A percentile compares a stretch with the other conserved stretches of the same genome.
Conservation (phyloP, 2,797 vertebrate genomes). For the Hirundo rustica region DNA sequence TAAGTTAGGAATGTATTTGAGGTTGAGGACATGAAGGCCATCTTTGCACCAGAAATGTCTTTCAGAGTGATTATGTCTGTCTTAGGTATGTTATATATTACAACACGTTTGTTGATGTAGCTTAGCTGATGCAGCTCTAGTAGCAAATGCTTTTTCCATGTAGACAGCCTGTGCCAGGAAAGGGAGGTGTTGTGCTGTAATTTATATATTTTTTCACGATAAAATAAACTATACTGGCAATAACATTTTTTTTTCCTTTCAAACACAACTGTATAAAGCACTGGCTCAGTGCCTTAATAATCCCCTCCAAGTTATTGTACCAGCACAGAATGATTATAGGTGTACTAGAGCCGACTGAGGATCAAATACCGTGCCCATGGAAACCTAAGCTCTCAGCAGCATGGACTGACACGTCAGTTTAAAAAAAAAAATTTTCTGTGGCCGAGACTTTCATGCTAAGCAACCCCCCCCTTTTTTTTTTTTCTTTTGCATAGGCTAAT, state of each 20-base stretch:
- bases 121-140: neutral
- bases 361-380: neutral
- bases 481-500: neutral
- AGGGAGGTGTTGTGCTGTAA: neutral
- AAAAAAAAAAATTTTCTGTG: neutral
- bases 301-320: neutral
- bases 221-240: conserved; percentile 29
- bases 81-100: neutral
- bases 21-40: neutral
- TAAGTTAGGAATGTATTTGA: neutral
- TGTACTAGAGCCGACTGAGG: neutral
- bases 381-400: neutral
- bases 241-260: neutral
- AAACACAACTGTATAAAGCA: conserved; percentile 7
- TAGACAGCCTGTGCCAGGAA: neutral
- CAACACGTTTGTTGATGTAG: neutral
- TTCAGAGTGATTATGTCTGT: neutral
- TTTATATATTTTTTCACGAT: neutral
- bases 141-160: conserved; percentile 11
- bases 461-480: neutral
- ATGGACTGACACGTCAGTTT: neutral
- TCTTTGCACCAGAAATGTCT: neutral
- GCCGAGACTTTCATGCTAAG: neutral
- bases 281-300: conserved; percentile 33
- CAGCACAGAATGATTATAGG: neutral